phyloP scores from a whole-genome alignment of 2,888 invertebrate species.

The Drosophila atripex region DNA sequence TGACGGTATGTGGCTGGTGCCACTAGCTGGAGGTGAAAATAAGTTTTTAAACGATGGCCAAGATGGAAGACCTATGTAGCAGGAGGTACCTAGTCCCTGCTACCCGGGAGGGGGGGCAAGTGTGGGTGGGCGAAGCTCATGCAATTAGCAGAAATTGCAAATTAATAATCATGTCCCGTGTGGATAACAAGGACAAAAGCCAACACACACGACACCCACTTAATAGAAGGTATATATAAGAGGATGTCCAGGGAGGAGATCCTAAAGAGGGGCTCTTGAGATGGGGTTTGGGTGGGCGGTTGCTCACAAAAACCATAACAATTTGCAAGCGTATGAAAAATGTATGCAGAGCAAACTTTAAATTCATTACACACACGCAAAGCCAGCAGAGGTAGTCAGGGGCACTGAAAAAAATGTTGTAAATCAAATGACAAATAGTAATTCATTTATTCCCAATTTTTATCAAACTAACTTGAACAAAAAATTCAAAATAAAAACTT shows the following conservation, averaged over 20 bases:
- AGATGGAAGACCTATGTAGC: slow-evolving; percentile 2
- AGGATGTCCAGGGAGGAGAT: slow-evolving; percentile 1
- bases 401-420: slow-evolving; percentile 1
- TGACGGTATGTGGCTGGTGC: slow-evolving; percentile 50
- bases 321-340: slow-evolving; percentile 77
- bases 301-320: slow-evolving; percentile 62
- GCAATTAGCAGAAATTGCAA: slow-evolving; percentile 79
- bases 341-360: slow-evolving; percentile 75
- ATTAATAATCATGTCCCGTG: slow-evolving; percentile 74
- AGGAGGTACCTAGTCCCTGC: background rate
- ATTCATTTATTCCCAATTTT: background rate
- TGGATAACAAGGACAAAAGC: slow-evolving; percentile 64
- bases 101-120: background rate
- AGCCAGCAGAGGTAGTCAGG: slow-evolving; percentile 36
- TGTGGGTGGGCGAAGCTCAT: slow-evolving; percentile 25
- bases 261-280: background rate
- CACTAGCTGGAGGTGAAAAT: slow-evolving; percentile 27
- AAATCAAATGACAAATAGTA: background rate
- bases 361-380: slow-evolving; percentile 79
- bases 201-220: slow-evolving; percentile 63
- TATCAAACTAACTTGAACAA: no score
- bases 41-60: slow-evolving; percentile 28
- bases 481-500: no score
- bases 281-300: slow-evolving; percentile 36
- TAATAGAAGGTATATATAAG: slow-evolving; percentile 62